Evolutionary conservation across 2,797 vertebrate species (phyloP).

Genomic region (Lepidocolaptes lacrymiger): DNA sequence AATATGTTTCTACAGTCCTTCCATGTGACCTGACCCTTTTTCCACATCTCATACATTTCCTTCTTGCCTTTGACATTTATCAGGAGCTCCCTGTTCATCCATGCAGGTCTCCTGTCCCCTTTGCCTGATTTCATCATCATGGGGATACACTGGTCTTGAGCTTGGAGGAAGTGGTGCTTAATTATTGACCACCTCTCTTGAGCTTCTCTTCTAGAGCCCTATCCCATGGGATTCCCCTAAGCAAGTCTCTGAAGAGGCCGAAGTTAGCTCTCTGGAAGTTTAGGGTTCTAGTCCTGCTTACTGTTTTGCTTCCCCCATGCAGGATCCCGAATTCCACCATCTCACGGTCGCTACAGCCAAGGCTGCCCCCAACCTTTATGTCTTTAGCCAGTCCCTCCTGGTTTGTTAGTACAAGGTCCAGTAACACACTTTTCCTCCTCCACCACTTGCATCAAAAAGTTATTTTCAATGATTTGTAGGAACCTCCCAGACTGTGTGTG

Average conservation of each 20-base stretch:
- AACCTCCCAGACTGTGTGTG: neutral
- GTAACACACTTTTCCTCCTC: neutral
- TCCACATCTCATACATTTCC: neutral
- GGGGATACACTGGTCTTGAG: neutral
- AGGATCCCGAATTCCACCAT: neutral
- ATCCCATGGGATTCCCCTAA: neutral
- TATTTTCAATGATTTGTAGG: neutral
- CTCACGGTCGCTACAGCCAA: neutral
- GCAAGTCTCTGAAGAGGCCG: neutral
- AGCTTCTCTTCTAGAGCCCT: neutral
- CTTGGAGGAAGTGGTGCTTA: neutral
- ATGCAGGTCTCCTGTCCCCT: neutral
- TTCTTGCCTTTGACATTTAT: neutral
- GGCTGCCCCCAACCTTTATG: neutral
- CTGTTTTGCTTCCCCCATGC: neutral
- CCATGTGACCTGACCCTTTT: neutral
- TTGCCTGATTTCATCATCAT: neutral
- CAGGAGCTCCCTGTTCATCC: neutral
- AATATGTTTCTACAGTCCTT: neutral
- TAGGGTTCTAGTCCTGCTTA: neutral
- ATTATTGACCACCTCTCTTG: neutral
- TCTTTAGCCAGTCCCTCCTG: neutral
- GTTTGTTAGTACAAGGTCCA: neutral
- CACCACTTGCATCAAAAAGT: neutral
- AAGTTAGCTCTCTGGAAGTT: neutral